Evolutionary conservation across 2,888 invertebrate genomes (phyloP), one percentile per base, ranked within the genome.

Genomic region (Rhagonycha lutea): DNA sequence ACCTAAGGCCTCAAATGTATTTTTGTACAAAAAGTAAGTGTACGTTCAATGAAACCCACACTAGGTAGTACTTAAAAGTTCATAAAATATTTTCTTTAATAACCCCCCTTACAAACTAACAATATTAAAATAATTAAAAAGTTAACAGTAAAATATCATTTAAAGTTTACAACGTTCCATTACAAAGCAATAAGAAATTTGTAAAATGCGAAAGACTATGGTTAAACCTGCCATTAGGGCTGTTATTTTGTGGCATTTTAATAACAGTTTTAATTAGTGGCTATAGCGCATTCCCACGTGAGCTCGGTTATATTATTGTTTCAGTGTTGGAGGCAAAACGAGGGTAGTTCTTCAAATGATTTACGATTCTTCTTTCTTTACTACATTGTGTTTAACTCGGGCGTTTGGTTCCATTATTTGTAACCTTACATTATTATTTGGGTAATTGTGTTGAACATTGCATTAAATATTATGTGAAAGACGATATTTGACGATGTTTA

Each of bases 211-310:
- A 76, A 74, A 77, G 74, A 60, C 74, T 67, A 62, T 69, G 77
- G 77, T 71, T 65, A 76, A 72, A 73, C 76, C 70, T 60, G 71
- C 76, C 73, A 73, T 76, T 73, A 73, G 72, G 76, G 61, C 70
- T 74, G 79, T 77, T 79, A 80, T 81, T 81, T 83, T 82, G 82
- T 81, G 83, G 83, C 79, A 83, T 83, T 84, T 84, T 84, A 83
- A 84, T 83, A 83, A 82, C 82, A 81, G 74, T 83, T 83, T 83
- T 84, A 83, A 84, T 83, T 84, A 83, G 80, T 79, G 82, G 79
- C 78, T 78, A 47, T 47, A 73, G 80, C 78, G 78, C 78, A 80
- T 82, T 82, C 81, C 81, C 83, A 81, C 79, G 80, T 80, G 80
- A 81, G 79, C 80, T 80, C 79, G 79, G 71, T 74, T 75, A 28